These are phyloP conservation scores for Montipora cactus DNA, from an alignment of 64 coral and sea anemone genomes.

Conservation along the genomic window DNA sequence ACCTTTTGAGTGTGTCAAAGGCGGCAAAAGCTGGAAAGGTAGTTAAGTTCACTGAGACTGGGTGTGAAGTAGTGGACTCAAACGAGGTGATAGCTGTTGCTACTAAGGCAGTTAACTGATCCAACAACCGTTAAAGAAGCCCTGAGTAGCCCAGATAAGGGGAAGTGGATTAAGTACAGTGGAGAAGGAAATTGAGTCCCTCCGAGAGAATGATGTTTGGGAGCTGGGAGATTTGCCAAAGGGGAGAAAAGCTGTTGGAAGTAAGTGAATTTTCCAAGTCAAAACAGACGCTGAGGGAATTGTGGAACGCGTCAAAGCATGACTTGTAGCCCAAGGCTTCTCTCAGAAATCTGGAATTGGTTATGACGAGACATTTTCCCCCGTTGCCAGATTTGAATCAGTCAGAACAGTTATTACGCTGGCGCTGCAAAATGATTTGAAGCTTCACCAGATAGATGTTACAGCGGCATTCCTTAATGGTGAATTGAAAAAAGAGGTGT, in stretches of 20 bases:
- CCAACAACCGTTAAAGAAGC: constrained; percentile 30
- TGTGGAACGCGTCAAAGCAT: constrained; percentile 42
- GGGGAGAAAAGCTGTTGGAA: constrained; percentile 42
- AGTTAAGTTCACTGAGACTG: no score
- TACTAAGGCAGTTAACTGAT: background rate
- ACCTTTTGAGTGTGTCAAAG: background rate
- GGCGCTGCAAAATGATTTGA: constrained; percentile 41
- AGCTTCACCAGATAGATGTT: constrained; percentile 76
- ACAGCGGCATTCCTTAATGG: constrained; percentile 71
- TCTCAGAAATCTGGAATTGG: constrained; percentile 53
- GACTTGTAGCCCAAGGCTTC: constrained; percentile 56
- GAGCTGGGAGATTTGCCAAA: constrained; percentile 21
- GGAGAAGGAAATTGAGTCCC: background rate
- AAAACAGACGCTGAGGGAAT: background rate
- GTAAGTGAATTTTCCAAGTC: constrained; percentile 37
- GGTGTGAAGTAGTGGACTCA: no score
- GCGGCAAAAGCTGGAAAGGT: no score
- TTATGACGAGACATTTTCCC: constrained; percentile 58
- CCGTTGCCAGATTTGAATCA: constrained; percentile 62
- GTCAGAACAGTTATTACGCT: constrained; percentile 72
- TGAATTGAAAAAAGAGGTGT: constrained; percentile 72
- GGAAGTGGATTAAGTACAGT: background rate
- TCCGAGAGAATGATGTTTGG: constrained; percentile 10
- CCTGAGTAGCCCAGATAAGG: background rate
- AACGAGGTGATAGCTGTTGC: no score